Percentiles rank a stretch among this genome's conserved stretches.
These are phyloP conservation scores for Thumatha senex DNA, from an alignment of 2,888 invertebrate genomes.

Conservation along the genomic window DNA sequence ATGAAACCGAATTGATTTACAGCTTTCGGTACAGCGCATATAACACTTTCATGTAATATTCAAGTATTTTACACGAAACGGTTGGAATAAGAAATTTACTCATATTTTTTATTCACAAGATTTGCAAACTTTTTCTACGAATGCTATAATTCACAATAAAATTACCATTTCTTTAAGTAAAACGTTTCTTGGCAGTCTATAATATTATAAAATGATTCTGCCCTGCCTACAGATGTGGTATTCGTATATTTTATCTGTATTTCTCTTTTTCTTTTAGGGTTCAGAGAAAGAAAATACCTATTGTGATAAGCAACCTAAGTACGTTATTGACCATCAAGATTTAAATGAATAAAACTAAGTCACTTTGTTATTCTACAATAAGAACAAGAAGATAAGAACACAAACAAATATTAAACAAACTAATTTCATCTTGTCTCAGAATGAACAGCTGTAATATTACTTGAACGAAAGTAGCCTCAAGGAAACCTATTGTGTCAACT, in stretches of 20 bases:
- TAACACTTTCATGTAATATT: slow-evolving; percentile 38
- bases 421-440: not conserved
- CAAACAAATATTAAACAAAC: not conserved
- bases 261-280: not conserved
- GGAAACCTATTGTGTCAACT: slow-evolving; percentile 37
- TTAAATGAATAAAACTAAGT: too few species aligned
- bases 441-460: not conserved
- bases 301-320: too few species aligned
- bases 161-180: not conserved
- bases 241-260: too few species aligned
- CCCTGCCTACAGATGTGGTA: too few species aligned
- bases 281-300: too few species aligned
- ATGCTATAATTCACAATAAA: not conserved
- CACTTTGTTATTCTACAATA: too few species aligned
- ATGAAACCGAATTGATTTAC: slow-evolving; percentile 68
- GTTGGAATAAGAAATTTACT: slow-evolving; percentile 4
- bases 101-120: not conserved
- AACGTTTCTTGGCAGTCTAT: not conserved
- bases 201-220: too few species aligned
- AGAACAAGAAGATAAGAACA: not conserved
- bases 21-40: slow-evolving; percentile 42
- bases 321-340: too few species aligned
- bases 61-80: slow-evolving; percentile 26
- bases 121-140: not conserved
- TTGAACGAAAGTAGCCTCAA: slow-evolving; percentile 16